phyloP scores from a whole-genome alignment of 2,888 invertebrate genomes.

The Meta bourneti region DNA sequence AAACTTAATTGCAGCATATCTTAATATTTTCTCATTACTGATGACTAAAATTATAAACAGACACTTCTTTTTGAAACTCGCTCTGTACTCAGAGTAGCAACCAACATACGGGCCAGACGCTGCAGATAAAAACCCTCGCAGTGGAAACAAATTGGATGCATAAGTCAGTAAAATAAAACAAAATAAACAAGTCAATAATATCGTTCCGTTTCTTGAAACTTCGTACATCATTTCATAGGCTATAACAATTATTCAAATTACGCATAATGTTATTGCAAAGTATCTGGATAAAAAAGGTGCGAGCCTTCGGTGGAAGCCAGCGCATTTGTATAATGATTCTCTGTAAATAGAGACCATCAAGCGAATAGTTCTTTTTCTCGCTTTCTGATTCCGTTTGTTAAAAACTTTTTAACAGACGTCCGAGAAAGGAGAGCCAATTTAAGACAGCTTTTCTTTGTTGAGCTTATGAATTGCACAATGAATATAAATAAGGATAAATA shows the following conservation, averaged over 20 bases:
- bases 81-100: neutral
- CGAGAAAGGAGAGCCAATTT: neutral
- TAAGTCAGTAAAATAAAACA: too few relatives aligned
- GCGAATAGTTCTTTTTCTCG: neutral
- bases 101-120: neutral
- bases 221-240: slow-evolving; percentile 66
- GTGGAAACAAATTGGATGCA: neutral
- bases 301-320: neutral
- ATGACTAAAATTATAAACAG: slow-evolving; percentile 4
- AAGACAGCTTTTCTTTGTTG: slow-evolving; percentile 43
- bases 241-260: slow-evolving; percentile 73
- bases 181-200: neutral
- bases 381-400: slow-evolving; percentile 42
- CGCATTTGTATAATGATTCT: slow-evolving; percentile 63
- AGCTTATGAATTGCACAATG: slow-evolving; percentile 67
- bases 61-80: neutral
- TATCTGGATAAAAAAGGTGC: slow-evolving; percentile 22
- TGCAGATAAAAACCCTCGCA: neutral
- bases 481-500: slow-evolving; percentile 62
- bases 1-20: neutral
- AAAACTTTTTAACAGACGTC: slow-evolving; percentile 61
- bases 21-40: neutral
- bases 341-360: slow-evolving; percentile 44
- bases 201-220: slow-evolving; percentile 49
- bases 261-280: slow-evolving; percentile 58